Conservation (phyloP, 2,888 invertebrate species). For the Volucella inflata region DNA sequence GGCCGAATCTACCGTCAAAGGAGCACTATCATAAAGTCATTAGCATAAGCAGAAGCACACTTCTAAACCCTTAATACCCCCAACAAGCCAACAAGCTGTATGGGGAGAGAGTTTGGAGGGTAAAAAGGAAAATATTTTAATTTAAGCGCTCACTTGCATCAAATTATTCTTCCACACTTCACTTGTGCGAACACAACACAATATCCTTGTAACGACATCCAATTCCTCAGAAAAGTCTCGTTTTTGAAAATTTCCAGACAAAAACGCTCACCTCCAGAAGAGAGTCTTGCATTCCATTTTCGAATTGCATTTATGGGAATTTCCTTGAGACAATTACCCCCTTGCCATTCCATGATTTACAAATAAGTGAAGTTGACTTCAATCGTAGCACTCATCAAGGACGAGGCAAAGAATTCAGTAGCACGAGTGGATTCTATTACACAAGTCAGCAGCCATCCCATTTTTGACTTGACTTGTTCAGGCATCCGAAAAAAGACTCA, state of each 20-base stretch:
- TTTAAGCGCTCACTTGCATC: constrained; percentile 26
- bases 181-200: not conserved
- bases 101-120: not conserved
- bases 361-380: not conserved
- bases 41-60: not conserved
- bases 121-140: constrained; percentile 27
- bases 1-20: constrained; percentile 29
- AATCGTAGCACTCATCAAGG: constrained; percentile 5
- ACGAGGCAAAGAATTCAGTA: not conserved
- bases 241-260: constrained; percentile 18
- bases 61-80: not conserved
- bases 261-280: not conserved
- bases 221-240: not conserved
- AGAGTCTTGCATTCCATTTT: not conserved
- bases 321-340: constrained; percentile 14
- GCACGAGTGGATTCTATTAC: not conserved
- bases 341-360: not conserved
- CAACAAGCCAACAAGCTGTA: too few relatives aligned
- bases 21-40: constrained; percentile 28
- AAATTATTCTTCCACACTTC: constrained; percentile 18
- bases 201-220: constrained; percentile 15
- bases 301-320: constrained; percentile 10
- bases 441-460: not conserved
- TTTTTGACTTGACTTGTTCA: constrained; percentile 24
- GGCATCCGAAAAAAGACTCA: constrained; percentile 32